phyloP scores from a whole-genome alignment of 2,888 invertebrate species.

The Myopa testacea region DNA sequence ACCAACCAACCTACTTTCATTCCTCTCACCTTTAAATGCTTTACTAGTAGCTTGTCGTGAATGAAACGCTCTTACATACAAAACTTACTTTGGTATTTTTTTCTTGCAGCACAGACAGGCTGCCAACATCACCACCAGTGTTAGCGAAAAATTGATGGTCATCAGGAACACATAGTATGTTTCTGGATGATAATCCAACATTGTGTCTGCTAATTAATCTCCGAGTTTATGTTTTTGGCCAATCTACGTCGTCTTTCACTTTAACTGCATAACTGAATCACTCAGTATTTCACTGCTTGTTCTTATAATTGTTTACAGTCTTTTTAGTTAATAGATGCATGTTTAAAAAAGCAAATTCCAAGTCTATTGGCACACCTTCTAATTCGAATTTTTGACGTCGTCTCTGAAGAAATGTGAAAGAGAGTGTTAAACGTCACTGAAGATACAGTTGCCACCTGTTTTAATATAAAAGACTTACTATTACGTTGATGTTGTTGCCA shows the following conservation, averaged over 20 bases:
- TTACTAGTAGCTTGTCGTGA: not conserved
- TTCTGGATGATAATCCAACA: constrained; percentile 23
- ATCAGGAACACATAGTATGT: constrained; percentile 57
- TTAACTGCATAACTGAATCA: constrained; percentile 22
- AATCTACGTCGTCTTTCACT: constrained; percentile 26
- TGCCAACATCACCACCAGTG: constrained; percentile 72
- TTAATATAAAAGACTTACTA: too few relatives aligned
- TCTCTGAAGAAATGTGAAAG: not conserved
- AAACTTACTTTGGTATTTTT: constrained; percentile 79
- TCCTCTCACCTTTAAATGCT: not conserved
- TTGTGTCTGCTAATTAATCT: not conserved
- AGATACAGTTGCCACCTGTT: not conserved
- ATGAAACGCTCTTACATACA: constrained; percentile 26
- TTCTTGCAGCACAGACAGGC: constrained; percentile 82
- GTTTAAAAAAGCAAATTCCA: constrained; percentile 28
- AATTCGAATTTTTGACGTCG: not conserved
- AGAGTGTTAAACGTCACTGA: not conserved
- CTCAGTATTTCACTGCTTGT: not conserved
- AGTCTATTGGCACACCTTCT: constrained; percentile 31
- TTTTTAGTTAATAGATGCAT: constrained; percentile 20
- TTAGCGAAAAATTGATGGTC: constrained; percentile 63
- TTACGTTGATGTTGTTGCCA: too few relatives aligned
- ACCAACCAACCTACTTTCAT: constrained; percentile 4
- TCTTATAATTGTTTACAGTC: not conserved
- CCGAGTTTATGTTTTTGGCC: not conserved